These are phyloP conservation scores for Hippocampus mohnikei DNA, from an alignment of 2,113 vertebrate species.

Conservation along the genomic window DNA sequence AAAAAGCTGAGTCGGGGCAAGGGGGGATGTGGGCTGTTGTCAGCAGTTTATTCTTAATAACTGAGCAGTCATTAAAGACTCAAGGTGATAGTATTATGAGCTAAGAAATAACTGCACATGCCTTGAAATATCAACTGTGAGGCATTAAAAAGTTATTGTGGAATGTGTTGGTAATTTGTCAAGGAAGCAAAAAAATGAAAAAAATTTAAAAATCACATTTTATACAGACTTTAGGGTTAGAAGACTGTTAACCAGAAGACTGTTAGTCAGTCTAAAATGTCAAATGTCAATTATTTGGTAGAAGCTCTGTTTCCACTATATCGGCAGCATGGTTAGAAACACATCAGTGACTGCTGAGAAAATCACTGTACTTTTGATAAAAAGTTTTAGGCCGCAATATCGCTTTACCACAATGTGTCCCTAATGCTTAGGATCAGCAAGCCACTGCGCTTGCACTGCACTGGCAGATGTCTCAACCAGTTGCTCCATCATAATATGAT, in stretches of 20 bases:
- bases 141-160: not conserved
- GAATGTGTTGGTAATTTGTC: not conserved
- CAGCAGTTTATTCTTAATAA: conserved; percentile 17
- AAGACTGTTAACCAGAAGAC: not conserved
- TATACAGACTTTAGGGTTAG: not conserved
- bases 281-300: not conserved
- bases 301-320: not conserved
- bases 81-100: not conserved
- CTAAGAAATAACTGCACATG: not conserved
- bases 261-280: not conserved
- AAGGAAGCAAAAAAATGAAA: no score
- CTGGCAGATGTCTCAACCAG: conserved; percentile 7
- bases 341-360: not conserved
- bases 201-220: no score
- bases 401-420: not conserved
- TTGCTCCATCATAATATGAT: not conserved
- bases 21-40: conserved; percentile 7
- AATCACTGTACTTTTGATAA: not conserved
- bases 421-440: not conserved
- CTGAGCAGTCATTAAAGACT: conserved; percentile 15
- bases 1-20: not conserved
- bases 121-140: not conserved
- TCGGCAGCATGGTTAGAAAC: not conserved
- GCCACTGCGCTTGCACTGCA: not conserved
- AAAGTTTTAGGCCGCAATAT: not conserved